Conservation (phyloP, 2,113 vertebrate genomes). For the Gobiocypris rarus region DNA sequence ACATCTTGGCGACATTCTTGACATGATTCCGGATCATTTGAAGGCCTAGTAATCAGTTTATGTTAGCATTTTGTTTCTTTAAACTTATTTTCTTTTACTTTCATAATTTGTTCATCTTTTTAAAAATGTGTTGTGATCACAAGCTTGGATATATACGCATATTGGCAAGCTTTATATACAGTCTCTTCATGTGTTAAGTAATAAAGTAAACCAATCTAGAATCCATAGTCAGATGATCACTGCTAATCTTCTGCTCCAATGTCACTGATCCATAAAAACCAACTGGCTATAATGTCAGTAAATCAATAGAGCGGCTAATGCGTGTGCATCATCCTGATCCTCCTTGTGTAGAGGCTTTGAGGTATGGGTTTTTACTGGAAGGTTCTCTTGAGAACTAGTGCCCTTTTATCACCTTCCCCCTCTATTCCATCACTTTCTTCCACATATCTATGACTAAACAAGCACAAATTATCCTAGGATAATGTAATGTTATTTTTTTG, state of each 20-base stretch:
- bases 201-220: background rate
- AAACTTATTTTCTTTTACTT: background rate
- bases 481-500: no score
- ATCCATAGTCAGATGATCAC: background rate
- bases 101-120: background rate
- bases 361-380: background rate
- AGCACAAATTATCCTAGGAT: no score
- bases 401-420: background rate
- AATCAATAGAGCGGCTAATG: constrained; percentile 7
- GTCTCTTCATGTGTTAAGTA: background rate
- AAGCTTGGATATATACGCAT: background rate
- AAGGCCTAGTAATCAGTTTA: background rate
- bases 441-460: background rate
- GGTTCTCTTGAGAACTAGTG: background rate
- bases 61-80: background rate
- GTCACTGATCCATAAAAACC: constrained; percentile 9
- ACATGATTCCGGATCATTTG: background rate
- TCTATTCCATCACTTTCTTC: background rate
- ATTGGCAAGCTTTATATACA: background rate
- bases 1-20: background rate
- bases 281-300: background rate
- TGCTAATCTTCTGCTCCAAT: constrained; percentile 9
- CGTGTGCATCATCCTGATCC: background rate
- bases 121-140: background rate
- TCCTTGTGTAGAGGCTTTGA: background rate